phyloP scores from a whole-genome alignment of 2,888 invertebrate genomes.

The Leptopilina drosophilae region DNA sequence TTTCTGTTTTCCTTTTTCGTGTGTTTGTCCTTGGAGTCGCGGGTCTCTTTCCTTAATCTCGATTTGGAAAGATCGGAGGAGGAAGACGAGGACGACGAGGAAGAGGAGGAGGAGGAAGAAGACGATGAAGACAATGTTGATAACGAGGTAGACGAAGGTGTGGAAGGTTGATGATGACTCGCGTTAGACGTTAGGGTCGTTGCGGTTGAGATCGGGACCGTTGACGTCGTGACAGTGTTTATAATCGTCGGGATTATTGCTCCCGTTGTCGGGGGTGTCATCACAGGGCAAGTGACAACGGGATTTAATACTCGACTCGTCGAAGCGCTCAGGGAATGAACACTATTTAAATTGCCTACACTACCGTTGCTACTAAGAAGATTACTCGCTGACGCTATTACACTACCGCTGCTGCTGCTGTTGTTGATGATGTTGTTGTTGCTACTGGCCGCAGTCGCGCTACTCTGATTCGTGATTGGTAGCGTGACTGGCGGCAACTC shows the following conservation, averaged over 20 bases:
- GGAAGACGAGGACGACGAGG: conserved; percentile 58
- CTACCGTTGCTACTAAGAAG: conserved; percentile 54
- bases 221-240: conserved; percentile 57
- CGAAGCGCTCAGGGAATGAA: conserved; percentile 62
- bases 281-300: conserved; percentile 52
- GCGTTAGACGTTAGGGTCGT: conserved; percentile 49
- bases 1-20: conserved; percentile 72
- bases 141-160: conserved; percentile 50
- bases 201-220: conserved; percentile 59
- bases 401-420: conserved; percentile 48
- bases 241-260: conserved; percentile 48
- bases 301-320: conserved; percentile 62
- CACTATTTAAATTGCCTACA: conserved; percentile 54
- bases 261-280: conserved; percentile 37
- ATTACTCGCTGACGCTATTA: conserved; percentile 49
- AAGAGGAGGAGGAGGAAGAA: conserved; percentile 56
- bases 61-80: conserved; percentile 62
- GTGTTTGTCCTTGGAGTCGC: conserved; percentile 68
- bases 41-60: conserved; percentile 64
- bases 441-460: conserved; percentile 60
- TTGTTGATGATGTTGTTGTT: conserved; percentile 33
- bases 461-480: conserved; percentile 62
- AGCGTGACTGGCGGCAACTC: conserved; percentile 73
- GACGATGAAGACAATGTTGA: conserved; percentile 56
- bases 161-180: conserved; percentile 50